Percentiles rank a stretch among this genome's conserved stretches.
Conservation (phyloP, 2,797 vertebrate genomes). For the Peromyscus attwateri region DNA sequence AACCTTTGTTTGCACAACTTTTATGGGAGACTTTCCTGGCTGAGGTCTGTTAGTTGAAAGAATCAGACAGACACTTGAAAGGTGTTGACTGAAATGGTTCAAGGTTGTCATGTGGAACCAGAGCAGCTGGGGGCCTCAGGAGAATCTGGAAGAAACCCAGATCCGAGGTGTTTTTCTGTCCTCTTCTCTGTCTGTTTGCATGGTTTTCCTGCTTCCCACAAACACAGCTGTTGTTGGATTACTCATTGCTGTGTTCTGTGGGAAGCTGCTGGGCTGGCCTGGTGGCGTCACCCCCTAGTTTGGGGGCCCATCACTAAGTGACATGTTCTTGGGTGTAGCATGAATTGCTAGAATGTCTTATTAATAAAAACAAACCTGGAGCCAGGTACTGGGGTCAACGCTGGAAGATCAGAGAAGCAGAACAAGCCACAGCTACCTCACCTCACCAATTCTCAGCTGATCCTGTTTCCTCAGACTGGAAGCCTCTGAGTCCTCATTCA, state of each 20-base stretch:
- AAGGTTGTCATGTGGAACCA: not conserved
- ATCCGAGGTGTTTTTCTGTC: no score
- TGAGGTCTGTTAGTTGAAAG: conserved; percentile 8
- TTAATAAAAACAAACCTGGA: no score
- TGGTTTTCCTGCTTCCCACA: not conserved
- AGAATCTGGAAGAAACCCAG: not conserved
- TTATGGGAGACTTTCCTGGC: not conserved
- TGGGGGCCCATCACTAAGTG: not conserved
- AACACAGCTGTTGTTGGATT: not conserved
- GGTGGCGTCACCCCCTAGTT: not conserved
- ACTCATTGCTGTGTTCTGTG: not conserved
- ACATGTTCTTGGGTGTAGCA: not conserved
- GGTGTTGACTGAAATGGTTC: not conserved
- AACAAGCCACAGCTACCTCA: no score
- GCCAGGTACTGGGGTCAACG: no score
- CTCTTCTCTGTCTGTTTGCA: not conserved
- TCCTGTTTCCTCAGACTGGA: no score
- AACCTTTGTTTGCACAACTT: not conserved
- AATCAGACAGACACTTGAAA: not conserved
- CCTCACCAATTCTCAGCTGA: no score
- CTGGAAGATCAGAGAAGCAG: no score
- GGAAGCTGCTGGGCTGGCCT: not conserved
- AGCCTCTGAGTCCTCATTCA: no score
- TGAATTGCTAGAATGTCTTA: no score
- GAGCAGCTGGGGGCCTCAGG: not conserved